Conservation (phyloP, 2,113 vertebrate genomes). For the Microcebus jonahi region DNA sequence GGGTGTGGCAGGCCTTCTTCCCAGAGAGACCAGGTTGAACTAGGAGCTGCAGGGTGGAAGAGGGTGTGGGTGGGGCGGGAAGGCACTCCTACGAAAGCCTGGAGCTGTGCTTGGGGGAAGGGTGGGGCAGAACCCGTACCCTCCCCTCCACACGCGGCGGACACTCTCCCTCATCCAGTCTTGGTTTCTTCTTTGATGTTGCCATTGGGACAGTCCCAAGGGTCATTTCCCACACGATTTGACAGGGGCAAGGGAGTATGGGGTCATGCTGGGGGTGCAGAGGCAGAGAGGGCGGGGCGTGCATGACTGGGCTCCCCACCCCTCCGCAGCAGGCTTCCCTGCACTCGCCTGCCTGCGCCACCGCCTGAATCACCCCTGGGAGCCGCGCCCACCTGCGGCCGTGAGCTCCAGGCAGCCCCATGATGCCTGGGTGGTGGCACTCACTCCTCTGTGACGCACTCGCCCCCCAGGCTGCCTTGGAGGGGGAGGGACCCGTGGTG, state of each 20-base stretch:
- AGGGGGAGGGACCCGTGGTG: fast-evolving
- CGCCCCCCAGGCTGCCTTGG: not conserved
- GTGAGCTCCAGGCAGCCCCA: too few species aligned
- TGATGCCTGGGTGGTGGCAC: fast-evolving
- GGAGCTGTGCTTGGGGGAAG: not conserved
- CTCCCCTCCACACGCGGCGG: fast-evolving
- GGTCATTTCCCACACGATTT: not conserved
- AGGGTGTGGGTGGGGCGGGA: too few species aligned
- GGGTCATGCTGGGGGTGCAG: not conserved
- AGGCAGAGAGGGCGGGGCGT: not conserved
- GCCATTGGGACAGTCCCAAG: not conserved
- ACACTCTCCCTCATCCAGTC: not conserved
- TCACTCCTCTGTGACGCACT: fast-evolving
- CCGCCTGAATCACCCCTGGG: not conserved
- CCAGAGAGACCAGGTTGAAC: not conserved
- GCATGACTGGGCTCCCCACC: not conserved
- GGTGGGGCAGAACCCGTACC: not conserved
- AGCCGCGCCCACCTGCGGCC: not conserved
- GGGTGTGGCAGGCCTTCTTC: not conserved
- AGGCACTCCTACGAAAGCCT: not conserved
- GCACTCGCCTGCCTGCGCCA: fast-evolving
- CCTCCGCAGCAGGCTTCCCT: not conserved
- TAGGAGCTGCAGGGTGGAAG: not conserved
- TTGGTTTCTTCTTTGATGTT: not conserved
- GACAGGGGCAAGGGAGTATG: fast-evolving